Percentiles rank a stretch among this genome's conserved stretches.
These are phyloP conservation scores for Lagocephalus sceleratus DNA, from an alignment of 2,797 vertebrate species.

Conservation along the genomic window DNA sequence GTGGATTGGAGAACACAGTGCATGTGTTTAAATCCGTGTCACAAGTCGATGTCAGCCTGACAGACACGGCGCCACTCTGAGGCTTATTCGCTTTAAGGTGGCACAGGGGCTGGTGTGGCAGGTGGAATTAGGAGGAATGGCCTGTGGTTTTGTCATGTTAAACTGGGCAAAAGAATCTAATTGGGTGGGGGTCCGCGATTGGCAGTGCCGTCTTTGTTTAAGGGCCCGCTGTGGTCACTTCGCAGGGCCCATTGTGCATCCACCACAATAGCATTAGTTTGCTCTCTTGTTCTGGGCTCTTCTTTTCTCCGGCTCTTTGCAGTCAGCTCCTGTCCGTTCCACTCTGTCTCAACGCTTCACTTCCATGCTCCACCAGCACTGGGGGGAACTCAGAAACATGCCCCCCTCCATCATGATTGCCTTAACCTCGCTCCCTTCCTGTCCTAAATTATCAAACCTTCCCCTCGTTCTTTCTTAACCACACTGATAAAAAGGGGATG, in stretches of 20 bases:
- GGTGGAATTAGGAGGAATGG: slow-evolving; percentile 73
- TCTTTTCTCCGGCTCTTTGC: slow-evolving; percentile 76
- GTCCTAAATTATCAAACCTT: slow-evolving; percentile 34
- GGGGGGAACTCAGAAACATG: slow-evolving; percentile 52
- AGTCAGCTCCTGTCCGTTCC: slow-evolving; percentile 85
- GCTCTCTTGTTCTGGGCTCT: slow-evolving; percentile 71
- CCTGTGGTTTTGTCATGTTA: slow-evolving; percentile 80
- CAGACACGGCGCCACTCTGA: slow-evolving; percentile 53
- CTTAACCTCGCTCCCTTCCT: slow-evolving; percentile 29
- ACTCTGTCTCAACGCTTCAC: slow-evolving; percentile 78
- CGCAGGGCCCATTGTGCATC: slow-evolving; percentile 80
- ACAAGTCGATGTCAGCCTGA: slow-evolving; percentile 74
- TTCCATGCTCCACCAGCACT: slow-evolving; percentile 70
- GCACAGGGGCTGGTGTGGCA: slow-evolving; percentile 50
- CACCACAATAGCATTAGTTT: slow-evolving; percentile 85
- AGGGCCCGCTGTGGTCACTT: slow-evolving; percentile 82
- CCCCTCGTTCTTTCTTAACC: slow-evolving; percentile 44
- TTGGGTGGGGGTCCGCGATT: slow-evolving; percentile 73
- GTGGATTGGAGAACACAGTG: slow-evolving; percentile 60
- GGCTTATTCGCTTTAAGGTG: slow-evolving; percentile 66
- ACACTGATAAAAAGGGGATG: slow-evolving; percentile 47
- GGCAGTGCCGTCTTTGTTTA: slow-evolving; percentile 79
- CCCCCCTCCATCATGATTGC: slow-evolving; percentile 45
- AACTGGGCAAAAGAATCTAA: slow-evolving; percentile 76
- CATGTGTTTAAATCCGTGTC: slow-evolving; percentile 72